Evolutionary conservation across 2,113 vertebrate genomes (phyloP), one percentile per base, ranked within the genome.

Genomic region (Stegostoma tigrinum): DNA sequence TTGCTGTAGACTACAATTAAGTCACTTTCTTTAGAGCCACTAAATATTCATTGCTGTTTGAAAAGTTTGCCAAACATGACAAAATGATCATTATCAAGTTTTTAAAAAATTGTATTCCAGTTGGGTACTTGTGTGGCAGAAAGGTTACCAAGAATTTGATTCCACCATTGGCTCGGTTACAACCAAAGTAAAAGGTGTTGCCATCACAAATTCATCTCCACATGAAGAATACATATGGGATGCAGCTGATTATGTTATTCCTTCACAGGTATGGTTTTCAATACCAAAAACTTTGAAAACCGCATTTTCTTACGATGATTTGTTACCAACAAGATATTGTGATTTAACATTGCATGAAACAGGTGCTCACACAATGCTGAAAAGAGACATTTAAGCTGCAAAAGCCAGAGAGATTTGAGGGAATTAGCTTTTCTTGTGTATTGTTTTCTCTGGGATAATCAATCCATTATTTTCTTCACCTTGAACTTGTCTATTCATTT

Each of bases 111-210:
- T 86, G 96, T 0, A 96, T 96, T 95, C 96, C 48, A 99, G 99
- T 93, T 99, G 99, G 98, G 98, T 99, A 95, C 99, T 98, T 96
- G 8, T 99, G 95, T 98, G 98, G 98, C 97, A 98, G 97, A 99
- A 98, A 95, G 98, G 98, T 96, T 99, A 99, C 96, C 99, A 99
- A 97, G 98, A 98, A 68, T 98, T 78, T 0, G 98, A 99, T 96
- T 97, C 97, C 0, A 97, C 98, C 96, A 97, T 98, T 96, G 98
- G 98, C 87, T 98, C 98, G 0, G 97, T 98, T 34, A 98, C 97
- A 67, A 98, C 97, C 0, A 99, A 99, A 96, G 98, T 98, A 85
- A 99, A 99, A 96, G 98, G 98, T 0, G 97, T 98, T 0, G 38
- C 97, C 0, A 15, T 97, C 96, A 98, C 98, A 72, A 98, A 99